Percentiles rank a stretch among this genome's conserved stretches.
phyloP scores from a whole-genome alignment of 2,113 vertebrate species.

The Pleuronectes platessa region DNA sequence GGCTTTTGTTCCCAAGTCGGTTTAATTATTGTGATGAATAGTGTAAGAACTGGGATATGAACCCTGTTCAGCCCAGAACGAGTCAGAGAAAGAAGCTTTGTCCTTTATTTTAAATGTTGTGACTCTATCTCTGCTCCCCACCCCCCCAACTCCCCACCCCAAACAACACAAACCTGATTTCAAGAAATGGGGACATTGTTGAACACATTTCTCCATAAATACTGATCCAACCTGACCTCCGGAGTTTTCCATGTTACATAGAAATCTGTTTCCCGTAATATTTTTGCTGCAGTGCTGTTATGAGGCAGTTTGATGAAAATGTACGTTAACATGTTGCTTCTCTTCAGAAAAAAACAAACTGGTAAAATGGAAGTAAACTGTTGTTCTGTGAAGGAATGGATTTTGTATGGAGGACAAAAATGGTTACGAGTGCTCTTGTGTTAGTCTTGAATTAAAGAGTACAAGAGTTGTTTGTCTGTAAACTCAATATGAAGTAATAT shows the following conservation, averaged over 20 bases:
- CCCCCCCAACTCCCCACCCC: too few relatives aligned
- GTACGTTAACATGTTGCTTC: too few relatives aligned
- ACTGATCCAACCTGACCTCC: too few relatives aligned
- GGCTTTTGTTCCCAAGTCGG: conserved; percentile 67
- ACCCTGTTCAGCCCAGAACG: conserved; percentile 43
- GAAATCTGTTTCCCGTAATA: too few relatives aligned
- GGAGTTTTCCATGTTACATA: too few relatives aligned
- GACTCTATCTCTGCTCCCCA: neutral
- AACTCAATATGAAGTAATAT: neutral
- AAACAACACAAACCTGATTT: conserved; percentile 1
- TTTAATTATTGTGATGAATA: conserved; percentile 70
- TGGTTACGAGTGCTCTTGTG: too few relatives aligned
- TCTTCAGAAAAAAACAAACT: too few relatives aligned
- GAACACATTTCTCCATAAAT: too few relatives aligned
- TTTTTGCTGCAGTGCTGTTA: too few relatives aligned
- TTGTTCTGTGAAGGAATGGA: neutral
- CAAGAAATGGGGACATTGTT: neutral
- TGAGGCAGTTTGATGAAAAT: too few relatives aligned
- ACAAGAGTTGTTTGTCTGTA: neutral
- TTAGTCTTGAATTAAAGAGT: too few relatives aligned
- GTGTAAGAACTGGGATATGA: conserved; percentile 37
- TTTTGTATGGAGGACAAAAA: neutral
- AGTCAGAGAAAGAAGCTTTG: conserved; percentile 18
- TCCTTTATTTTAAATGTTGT: conserved; percentile 38
- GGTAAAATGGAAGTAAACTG: too few relatives aligned